phyloP scores from a whole-genome alignment of 2,113 vertebrate genomes.

The Ammodytes marinus region DNA sequence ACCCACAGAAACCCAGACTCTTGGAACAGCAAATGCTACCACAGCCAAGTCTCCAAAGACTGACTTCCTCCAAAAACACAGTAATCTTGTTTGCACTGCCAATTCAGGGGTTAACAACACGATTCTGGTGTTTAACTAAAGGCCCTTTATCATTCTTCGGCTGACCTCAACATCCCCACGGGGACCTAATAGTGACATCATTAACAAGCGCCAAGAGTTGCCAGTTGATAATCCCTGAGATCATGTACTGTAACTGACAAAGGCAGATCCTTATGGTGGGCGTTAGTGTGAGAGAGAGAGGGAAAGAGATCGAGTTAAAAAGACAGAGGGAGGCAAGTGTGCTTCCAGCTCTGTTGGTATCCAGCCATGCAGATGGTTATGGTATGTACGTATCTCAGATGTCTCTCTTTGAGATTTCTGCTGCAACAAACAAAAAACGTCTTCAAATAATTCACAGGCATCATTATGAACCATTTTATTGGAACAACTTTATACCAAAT shows the following conservation, averaged over 20 bases:
- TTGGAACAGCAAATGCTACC: slow-evolving; percentile 45
- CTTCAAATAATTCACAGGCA: too few relatives aligned
- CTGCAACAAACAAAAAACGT: not conserved
- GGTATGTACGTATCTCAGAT: not conserved
- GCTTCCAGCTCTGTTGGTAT: not conserved
- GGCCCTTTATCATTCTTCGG: slow-evolving; percentile 84
- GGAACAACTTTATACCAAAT: too few relatives aligned
- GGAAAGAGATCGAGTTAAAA: not conserved
- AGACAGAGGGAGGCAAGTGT: not conserved
- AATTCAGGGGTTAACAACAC: slow-evolving; percentile 79
- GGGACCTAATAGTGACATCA: slow-evolving; percentile 85
- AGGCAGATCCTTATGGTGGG: slow-evolving; percentile 32
- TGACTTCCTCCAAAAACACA: slow-evolving; percentile 74
- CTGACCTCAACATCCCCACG: slow-evolving; percentile 86
- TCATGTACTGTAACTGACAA: slow-evolving; percentile 69
- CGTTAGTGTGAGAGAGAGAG: slow-evolving; percentile 34
- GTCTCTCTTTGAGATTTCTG: not conserved
- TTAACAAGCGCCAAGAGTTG: slow-evolving; percentile 69
- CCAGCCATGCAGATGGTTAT: not conserved
- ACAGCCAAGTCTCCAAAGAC: slow-evolving; percentile 72
- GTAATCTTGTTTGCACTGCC: slow-evolving; percentile 70
- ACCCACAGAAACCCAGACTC: slow-evolving; percentile 68
- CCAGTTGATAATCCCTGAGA: slow-evolving; percentile 80
- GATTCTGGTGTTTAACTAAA: slow-evolving; percentile 87
- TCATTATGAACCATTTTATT: too few relatives aligned